Percentiles rank a stretch among this genome's conserved stretches.
Conservation (phyloP, 2,113 vertebrate genomes). For the Taurulus bubalis region DNA sequence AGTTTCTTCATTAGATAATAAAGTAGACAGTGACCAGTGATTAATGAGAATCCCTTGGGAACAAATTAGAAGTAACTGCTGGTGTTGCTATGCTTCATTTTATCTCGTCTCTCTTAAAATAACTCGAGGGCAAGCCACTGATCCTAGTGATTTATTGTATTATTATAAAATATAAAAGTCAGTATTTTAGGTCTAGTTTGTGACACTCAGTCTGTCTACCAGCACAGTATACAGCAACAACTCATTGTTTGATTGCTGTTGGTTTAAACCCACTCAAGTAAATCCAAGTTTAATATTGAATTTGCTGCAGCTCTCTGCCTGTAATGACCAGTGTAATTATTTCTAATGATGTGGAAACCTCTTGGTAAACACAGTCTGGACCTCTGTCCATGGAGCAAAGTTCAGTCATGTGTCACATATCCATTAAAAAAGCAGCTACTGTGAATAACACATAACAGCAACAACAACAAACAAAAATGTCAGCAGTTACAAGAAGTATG, state of each 20-base stretch:
- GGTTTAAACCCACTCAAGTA: slow-evolving; percentile 51
- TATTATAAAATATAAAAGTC: background rate
- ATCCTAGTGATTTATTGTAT: slow-evolving; percentile 27
- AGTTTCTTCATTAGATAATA: background rate
- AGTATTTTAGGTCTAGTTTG: background rate
- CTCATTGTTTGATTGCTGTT: slow-evolving; percentile 45
- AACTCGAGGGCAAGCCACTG: background rate
- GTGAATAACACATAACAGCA: slow-evolving; percentile 25
- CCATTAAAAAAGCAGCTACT: slow-evolving; percentile 36
- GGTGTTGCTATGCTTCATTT: slow-evolving; percentile 15
- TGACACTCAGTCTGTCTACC: background rate
- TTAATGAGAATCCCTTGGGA: slow-evolving; percentile 9
- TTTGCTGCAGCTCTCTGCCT: slow-evolving; percentile 33
- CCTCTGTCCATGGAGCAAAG: slow-evolving; percentile 43
- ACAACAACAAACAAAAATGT: background rate
- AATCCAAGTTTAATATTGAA: slow-evolving; percentile 41
- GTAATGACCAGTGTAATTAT: slow-evolving; percentile 59
- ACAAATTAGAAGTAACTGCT: slow-evolving; percentile 21
- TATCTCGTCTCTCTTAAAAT: background rate
- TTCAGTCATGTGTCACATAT: slow-evolving; percentile 48
- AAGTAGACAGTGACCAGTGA: background rate
- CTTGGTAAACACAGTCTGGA: slow-evolving; percentile 49
- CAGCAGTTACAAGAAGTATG: background rate
- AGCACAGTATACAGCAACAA: background rate
- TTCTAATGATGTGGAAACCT: slow-evolving; percentile 67